Conservation (phyloP, 2,113 vertebrate genomes). For the Rhinichthys klamathensis region DNA sequence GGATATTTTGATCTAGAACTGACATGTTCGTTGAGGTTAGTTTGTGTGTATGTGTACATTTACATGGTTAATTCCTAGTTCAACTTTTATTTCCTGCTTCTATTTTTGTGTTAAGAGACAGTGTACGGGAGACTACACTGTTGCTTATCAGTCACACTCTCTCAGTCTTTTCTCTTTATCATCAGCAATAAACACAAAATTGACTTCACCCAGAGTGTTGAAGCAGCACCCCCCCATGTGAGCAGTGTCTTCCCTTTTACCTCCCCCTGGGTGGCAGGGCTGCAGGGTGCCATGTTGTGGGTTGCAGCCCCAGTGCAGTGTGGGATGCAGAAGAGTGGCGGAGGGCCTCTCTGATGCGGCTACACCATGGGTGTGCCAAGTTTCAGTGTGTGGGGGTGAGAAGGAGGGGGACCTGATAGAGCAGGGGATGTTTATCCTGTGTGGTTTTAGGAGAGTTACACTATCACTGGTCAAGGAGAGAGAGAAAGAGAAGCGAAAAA, state of each 20-base stretch:
- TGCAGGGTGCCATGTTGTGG: constrained; percentile 57
- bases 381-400: constrained; percentile 68
- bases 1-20: neutral
- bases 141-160: constrained; percentile 31
- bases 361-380: constrained; percentile 79
- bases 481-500: neutral
- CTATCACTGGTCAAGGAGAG: neutral
- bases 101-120: constrained; percentile 30
- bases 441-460: constrained; percentile 39
- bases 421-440: constrained; percentile 54
- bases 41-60: too few species aligned
- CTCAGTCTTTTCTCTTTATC: constrained; percentile 4
- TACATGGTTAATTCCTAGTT: constrained; percentile 28
- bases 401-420: constrained; percentile 62
- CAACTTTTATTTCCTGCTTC: constrained; percentile 25
- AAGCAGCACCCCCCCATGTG: neutral
- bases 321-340: constrained; percentile 58
- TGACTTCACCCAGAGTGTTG: constrained; percentile 32
- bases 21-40: neutral
- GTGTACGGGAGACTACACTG: too few species aligned
- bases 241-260: constrained; percentile 21
- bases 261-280: constrained; percentile 63
- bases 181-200: constrained; percentile 36
- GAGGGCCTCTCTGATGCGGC: constrained; percentile 72
- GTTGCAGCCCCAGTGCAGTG: constrained; percentile 64